Conservation (phyloP, 1,140 invertebrate genomes). For the Cyphomyrmex costatus region DNA sequence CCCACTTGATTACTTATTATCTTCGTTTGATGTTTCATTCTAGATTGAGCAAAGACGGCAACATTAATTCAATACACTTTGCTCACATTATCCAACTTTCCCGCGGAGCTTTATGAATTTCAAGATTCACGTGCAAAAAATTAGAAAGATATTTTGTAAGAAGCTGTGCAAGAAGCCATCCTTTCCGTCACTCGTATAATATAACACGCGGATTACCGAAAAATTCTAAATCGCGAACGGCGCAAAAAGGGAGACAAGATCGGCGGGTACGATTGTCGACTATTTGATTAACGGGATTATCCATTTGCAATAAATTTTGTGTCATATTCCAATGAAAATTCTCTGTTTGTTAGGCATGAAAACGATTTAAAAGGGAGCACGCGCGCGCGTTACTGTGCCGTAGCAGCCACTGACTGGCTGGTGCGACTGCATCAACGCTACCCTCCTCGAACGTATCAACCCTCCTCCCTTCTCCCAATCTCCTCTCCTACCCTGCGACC, state of each 20-base stretch:
- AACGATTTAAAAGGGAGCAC: conserved; percentile 52
- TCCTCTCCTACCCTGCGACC: conserved; percentile 48
- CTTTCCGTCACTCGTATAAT: conserved; percentile 16
- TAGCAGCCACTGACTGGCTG: conserved; percentile 80
- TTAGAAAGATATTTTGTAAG: neutral
- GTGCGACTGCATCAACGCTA: conserved; percentile 79
- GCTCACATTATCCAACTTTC: neutral
- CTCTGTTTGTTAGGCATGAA: neutral
- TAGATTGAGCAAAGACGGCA: neutral
- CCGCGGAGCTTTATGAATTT: neutral
- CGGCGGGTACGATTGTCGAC: neutral
- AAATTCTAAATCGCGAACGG: conserved; percentile 1
- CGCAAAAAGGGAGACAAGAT: neutral
- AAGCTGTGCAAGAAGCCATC: neutral
- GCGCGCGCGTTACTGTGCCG: conserved; percentile 77
- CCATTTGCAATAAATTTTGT: conserved; percentile 16
- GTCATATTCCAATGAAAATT: conserved; percentile 38
- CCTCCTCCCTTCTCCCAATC: conserved; percentile 48
- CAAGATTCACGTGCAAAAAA: neutral
- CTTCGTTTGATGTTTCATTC: conserved; percentile 37
- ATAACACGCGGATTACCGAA: conserved; percentile 8
- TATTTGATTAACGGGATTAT: neutral
- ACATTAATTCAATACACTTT: neutral
- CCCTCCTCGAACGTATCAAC: conserved; percentile 77
- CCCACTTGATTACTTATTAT: conserved; percentile 65